Evolutionary conservation across 2,797 vertebrate species (phyloP), one percentile per base, ranked within the genome.

Genomic region (Buphagus erythrorhynchus): DNA sequence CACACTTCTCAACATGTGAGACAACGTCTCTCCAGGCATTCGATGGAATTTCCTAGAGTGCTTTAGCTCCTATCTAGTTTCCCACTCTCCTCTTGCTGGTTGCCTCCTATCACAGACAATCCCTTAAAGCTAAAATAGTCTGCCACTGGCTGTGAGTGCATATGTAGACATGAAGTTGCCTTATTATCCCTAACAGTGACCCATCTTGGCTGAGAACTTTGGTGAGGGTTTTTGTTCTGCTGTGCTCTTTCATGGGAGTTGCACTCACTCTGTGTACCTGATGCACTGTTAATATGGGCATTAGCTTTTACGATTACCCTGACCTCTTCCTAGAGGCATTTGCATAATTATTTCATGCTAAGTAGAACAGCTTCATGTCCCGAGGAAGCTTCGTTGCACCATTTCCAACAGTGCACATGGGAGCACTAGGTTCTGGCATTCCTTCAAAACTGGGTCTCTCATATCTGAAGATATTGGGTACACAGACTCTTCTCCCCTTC

Each of bases 1-100:
- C 94, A 90, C 71, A 83, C 74, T 95, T 94, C 77, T 93, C 88
- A 79, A 71, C 78, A 74, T 73, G 81, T 86, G 65, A 96, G 81
- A 79, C 10, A 7, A 88, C 0, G 5, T 83, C 49, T 73, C 38
- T 72, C 52, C 61, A 73, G 86, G 62, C 68, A 91, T 94, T 88
- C 7, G 58, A 86, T 85, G 85, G 91, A 87, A 88, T 95, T 94
- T 91, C 87, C 91, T 86, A 88, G 69, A 95, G 40, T 61, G 75
- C 61, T 94, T 89, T 69, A 84, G 46, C 69, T 93, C 87, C 75
- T 81, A 33, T 92, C 75, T 57, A 33, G 49, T 94, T 97, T 91
- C 88, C 87, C 79, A 51, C 77, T 92, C 76, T 92, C 74, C 76
- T 92, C 66, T 95, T 93, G 45, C 79, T 84, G 28, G 33, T 90